A percentile compares a stretch with the other conserved stretches of the same genome.
phyloP scores from a whole-genome alignment of 2,888 invertebrate genomes.

The Leucoma salicis region DNA sequence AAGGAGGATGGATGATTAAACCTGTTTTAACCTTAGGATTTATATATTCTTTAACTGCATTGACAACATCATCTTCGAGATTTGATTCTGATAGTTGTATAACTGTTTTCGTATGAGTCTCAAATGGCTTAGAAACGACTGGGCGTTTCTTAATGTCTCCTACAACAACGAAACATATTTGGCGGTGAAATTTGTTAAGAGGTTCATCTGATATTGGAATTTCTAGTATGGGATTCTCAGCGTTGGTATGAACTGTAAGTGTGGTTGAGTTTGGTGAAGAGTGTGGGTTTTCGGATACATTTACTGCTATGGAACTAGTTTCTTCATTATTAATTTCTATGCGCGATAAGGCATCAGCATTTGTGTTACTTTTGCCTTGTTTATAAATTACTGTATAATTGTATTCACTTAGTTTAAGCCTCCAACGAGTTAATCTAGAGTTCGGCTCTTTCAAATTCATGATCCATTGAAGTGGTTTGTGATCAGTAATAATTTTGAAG shows the following conservation, averaged over 20 bases:
- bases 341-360: conserved; percentile 2
- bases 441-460: conserved; percentile 16
- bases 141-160: conserved; percentile 6
- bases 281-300: not conserved
- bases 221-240: conserved; percentile 4
- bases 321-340: conserved; percentile 6
- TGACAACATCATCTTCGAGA: conserved; percentile 2
- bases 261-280: not conserved
- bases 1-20: not conserved
- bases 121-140: conserved; percentile 3
- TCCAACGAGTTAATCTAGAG: conserved; percentile 8
- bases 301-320: conserved; percentile 1
- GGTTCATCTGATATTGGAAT: conserved; percentile 8
- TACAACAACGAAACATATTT: conserved; percentile 3
- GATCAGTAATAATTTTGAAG: conserved; percentile 14
- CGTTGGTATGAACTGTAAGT: conserved; percentile 1
- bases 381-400: conserved; percentile 4
- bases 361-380: conserved; percentile 2
- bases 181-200: conserved; percentile 6
- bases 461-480: conserved; percentile 16
- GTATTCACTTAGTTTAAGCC: conserved; percentile 4
- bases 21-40: conserved; percentile 4
- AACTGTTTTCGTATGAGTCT: conserved; percentile 4
- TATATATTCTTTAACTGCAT: conserved; percentile 1
- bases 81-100: conserved; percentile 1